phyloP scores from a whole-genome alignment of 2,797 vertebrate species.

The Salmo trutta region DNA sequence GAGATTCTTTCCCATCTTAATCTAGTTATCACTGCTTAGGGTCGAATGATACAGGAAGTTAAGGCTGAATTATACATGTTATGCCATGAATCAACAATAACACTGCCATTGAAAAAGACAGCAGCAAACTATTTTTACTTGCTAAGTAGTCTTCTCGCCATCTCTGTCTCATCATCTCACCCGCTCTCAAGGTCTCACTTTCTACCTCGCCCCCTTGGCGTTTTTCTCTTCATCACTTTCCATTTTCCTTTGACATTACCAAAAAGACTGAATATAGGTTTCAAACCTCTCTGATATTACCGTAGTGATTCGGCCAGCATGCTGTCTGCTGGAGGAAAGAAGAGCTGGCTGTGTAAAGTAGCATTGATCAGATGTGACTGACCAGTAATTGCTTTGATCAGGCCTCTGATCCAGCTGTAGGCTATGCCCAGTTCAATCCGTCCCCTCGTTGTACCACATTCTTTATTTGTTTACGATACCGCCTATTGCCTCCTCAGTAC shows the following conservation, averaged over 20 bases:
- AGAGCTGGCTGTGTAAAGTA: slow-evolving; percentile 15
- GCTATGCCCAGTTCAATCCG: slow-evolving; percentile 7
- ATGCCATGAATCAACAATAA: neutral
- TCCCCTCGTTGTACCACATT: neutral
- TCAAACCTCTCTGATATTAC: slow-evolving; percentile 3
- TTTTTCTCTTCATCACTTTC: neutral
- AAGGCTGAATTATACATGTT: neutral
- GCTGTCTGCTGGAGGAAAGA: slow-evolving; percentile 8
- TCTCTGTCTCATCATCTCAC: neutral
- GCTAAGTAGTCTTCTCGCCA: neutral
- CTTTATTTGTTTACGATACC: neutral
- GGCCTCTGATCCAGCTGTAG: slow-evolving; percentile 18
- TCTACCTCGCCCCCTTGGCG: neutral
- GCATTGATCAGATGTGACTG: slow-evolving; percentile 36
- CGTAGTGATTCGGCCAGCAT: slow-evolving; percentile 15
- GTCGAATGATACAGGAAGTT: neutral
- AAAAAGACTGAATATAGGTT: slow-evolving; percentile 13
- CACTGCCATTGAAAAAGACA: neutral
- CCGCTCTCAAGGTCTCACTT: neutral
- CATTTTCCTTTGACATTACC: slow-evolving; percentile 8
- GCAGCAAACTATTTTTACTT: neutral
- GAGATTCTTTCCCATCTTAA: neutral
- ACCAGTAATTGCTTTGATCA: slow-evolving; percentile 43
- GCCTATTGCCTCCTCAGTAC: neutral
- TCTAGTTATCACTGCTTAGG: neutral